Evolutionary conservation across 2,888 invertebrate genomes (phyloP), one percentile per base, ranked within the genome.

Genomic region (Netelia virgata): DNA sequence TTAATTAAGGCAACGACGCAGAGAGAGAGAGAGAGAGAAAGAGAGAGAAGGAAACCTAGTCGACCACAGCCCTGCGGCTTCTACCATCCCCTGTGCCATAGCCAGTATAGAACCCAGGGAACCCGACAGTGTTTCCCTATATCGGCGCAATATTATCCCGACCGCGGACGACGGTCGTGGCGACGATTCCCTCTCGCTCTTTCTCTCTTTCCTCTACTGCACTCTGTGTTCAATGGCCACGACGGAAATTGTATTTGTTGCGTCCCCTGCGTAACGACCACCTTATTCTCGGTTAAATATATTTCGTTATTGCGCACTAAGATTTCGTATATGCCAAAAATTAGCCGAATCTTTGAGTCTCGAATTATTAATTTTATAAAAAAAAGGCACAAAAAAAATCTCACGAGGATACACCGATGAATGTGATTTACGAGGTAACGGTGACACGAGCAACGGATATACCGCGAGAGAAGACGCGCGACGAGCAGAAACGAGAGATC

Each of bases 1-100:
- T 93, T 93, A 93, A 93, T 93, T 93, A 93, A 93, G 92, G 91
- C 93, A 93, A 93, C 93, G 93, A 92, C 91, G 91, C 92, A 90
- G 88, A 92, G 85, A 82, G 68, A 41, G 41, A 16, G 74, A 74
- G 79, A 82, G 57, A 55, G 55, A n/a, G 18, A 53, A n/a, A 53
- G 53, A 57, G 55, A 55, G 57, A 57, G 18, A 9, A 18, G 18
- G 57, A 57, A 20, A 57, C 90, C 79, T 18, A 64, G 79, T 88
- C 82, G 82, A 92, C 92, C 93, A 90, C 92, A 91, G 91, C 89
- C 92, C 91, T 92, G 93, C 83, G 92, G 93, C 88, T 88, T 89
- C 88, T 88, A 90, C 76, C 70, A 72, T 61, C 82, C 73, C 79
- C 73, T 78, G 63, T 63, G 70, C 68, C 55, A 57, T 64, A 18